Evolutionary conservation across 2,113 vertebrate genomes (phyloP).

Genomic region (Kobus ellipsiprymnus): DNA sequence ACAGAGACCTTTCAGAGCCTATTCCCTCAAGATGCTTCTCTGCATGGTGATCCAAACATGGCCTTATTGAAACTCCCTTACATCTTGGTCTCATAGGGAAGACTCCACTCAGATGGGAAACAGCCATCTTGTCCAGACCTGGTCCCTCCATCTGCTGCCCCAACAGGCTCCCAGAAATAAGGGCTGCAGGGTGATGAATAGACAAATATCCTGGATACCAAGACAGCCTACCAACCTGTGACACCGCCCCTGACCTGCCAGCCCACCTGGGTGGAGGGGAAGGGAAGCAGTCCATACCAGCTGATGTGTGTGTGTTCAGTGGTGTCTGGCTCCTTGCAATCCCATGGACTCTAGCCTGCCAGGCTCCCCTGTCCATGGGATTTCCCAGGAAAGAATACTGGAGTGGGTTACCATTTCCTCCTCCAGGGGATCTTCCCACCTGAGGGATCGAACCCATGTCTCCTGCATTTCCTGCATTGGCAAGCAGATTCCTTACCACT

Average conservation of each 20-base stretch:
- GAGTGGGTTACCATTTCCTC: background rate
- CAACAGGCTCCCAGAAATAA: background rate
- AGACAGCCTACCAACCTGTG: background rate
- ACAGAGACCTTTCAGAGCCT: background rate
- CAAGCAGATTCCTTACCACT: background rate
- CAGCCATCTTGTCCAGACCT: too few species aligned
- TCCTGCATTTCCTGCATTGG: background rate
- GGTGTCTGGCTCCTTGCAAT: background rate
- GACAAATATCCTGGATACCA: background rate
- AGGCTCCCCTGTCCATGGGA: background rate
- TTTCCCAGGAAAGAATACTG: background rate
- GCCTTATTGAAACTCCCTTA: background rate
- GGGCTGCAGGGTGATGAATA: background rate
- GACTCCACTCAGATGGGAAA: too few species aligned
- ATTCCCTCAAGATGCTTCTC: background rate
- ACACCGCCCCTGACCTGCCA: background rate
- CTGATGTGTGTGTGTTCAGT: background rate
- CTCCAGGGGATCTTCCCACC: background rate
- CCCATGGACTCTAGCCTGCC: background rate
- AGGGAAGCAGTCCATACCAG: background rate
- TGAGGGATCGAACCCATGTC: background rate
- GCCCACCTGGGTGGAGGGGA: background rate
- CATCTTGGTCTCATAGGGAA: background rate
- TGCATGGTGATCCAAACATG: accelerated
- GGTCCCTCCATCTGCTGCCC: background rate